A percentile compares a stretch with the other conserved stretches of the same genome.
Conservation (phyloP, 2,888 invertebrate genomes). For the Galerucella pusilla region DNA sequence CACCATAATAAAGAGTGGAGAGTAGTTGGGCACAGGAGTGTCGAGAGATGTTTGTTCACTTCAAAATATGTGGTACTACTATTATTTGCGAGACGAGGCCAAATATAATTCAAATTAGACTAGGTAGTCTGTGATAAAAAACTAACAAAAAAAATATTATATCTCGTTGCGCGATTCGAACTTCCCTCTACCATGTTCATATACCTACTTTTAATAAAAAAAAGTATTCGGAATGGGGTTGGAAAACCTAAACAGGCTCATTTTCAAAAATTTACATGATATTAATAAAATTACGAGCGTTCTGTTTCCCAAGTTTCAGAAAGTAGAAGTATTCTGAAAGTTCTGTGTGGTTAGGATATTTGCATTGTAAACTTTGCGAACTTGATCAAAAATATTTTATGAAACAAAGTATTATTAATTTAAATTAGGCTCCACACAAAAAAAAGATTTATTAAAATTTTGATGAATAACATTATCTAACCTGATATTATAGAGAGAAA, state of each 20-base stretch:
- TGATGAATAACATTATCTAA: slow-evolving; percentile 12
- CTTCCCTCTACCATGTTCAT: no score
- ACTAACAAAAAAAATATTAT: no score
- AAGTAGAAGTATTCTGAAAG: slow-evolving; percentile 33
- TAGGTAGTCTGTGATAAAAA: no score
- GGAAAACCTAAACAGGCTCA: not conserved
- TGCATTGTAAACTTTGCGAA: slow-evolving; percentile 35
- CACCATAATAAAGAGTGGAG: no score
- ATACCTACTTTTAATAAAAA: no score
- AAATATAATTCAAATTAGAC: no score
- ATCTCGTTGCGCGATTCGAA: no score
- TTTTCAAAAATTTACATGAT: slow-evolving; percentile 27
- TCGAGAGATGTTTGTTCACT: no score
- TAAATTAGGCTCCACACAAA: slow-evolving; percentile 31
- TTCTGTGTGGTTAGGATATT: slow-evolving; percentile 40
- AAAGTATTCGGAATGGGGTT: not conserved
- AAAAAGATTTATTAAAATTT: slow-evolving; percentile 34
- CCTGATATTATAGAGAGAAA: no score
- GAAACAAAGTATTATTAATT: slow-evolving; percentile 28
- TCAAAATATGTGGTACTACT: no score
- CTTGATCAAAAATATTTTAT: slow-evolving; percentile 34
- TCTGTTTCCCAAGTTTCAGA: slow-evolving; percentile 22
- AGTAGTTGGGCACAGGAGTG: no score
- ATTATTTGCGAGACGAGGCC: no score
- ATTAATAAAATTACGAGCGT: slow-evolving; percentile 23